Base-by-base conservation (phyloP, 2,888 invertebrate species). In the Cyaniris semiargus region DNA sequence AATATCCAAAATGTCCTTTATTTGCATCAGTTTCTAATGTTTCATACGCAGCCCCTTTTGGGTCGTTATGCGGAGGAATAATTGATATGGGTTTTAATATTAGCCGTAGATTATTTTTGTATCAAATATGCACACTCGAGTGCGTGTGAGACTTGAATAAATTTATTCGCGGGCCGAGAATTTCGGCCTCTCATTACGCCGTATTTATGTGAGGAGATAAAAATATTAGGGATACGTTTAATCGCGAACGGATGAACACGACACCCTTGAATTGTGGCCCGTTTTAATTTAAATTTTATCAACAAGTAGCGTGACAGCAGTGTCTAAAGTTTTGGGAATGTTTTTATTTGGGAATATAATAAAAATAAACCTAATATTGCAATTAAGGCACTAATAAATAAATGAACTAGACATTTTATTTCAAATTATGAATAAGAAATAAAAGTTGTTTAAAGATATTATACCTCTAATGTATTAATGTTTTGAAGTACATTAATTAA, bases 121-220 rank as follows among this genome's bases (percentile, higher is more conserved):
- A 93, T 93, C 92, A 93, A 92, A 93, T 91, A 92, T 92, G 89
- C 92, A 92, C 93, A 92, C 92, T 92, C 91, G 90, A 91, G 84
- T 85, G 89, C 83, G 84, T 86, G n/a, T n/a, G n/a, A 86, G 88
- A 90, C 90, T 93, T 90, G 91, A 91, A 93, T 93, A 91, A 92
- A 93, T 93, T 92, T 91, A 81, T 89, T 89, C 87, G 86, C 84
- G 85, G 86, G 84, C 84, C 87, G 92, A 92, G 91, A 93, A 92
- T 92, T 90, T 88, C 84, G 88, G 90, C 85, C 86, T 83, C 93
- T 94, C 94, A 93, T 94, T 94, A 93, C 90, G 83, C 88, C 80
- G 91, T 93, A 93, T 94, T 94, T 94, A 93, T 93, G 93, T 88
- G 90, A 87, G 84, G 86, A 93, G 93, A 94, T 94, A 94, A 94